Conservation (phyloP, 2,113 vertebrate species). For the Dasyornis broadbenti region DNA sequence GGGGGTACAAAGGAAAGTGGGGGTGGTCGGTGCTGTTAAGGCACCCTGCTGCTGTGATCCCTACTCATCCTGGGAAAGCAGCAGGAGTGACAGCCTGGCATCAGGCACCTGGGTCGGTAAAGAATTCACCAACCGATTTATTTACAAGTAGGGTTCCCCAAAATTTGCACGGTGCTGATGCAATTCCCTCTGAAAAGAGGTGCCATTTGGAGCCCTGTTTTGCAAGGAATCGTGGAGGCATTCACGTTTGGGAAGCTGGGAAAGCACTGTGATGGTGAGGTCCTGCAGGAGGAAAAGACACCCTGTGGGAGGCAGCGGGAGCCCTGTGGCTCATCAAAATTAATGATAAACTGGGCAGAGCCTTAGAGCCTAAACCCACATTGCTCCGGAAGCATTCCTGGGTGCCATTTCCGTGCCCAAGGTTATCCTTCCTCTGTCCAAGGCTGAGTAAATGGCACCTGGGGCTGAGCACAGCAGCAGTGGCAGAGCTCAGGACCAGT, state of each 20-base stretch:
- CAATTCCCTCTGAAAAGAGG: not conserved
- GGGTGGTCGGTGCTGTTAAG: rapidly evolving
- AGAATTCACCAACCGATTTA: not conserved
- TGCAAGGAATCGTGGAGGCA: not conserved
- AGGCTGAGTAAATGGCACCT: not conserved
- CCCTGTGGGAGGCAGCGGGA: not conserved
- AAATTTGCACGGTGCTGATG: not conserved
- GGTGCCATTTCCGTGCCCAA: not conserved
- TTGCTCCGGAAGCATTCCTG: not conserved
- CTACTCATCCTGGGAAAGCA: not conserved
- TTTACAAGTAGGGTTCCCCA: not conserved
- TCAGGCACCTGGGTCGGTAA: rapidly evolving
- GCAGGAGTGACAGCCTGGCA: not conserved
- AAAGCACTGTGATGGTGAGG: not conserved
- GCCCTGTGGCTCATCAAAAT: not conserved
- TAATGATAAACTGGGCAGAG: not conserved
- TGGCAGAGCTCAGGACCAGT: not conserved
- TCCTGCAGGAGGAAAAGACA: not conserved
- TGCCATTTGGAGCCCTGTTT: rapidly evolving
- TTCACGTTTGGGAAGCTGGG: not conserved
- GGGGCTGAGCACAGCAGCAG: not conserved
- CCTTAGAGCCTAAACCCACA: not conserved
- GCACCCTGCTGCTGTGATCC: not conserved
- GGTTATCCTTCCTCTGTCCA: not conserved
- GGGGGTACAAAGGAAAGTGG: rapidly evolving